phyloP scores from a whole-genome alignment of 2,888 invertebrate genomes.

The Ophion obscuratus region DNA sequence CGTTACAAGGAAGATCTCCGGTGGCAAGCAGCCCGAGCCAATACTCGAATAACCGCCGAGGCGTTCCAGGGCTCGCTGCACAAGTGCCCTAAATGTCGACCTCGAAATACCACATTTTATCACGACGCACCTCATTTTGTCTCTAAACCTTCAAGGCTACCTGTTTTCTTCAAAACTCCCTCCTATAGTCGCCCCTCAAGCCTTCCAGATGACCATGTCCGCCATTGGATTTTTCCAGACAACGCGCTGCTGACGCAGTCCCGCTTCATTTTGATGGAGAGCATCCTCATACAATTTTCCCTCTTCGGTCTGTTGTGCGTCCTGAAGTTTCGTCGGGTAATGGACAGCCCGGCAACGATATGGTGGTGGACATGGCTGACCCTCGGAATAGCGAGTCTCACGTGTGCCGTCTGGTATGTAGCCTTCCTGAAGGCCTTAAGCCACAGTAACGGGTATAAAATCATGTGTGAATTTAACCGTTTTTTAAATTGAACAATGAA shows the following conservation, averaged over 20 bases:
- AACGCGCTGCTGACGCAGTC: conserved; percentile 97
- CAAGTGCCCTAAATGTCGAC: too few species aligned
- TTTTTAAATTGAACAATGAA: too few species aligned
- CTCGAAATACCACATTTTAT: background rate
- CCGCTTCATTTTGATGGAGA: conserved; percentile 96
- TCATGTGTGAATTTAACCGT: too few species aligned
- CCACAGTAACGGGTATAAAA: background rate
- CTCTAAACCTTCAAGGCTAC: too few species aligned
- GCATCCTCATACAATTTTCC: conserved; percentile 94
- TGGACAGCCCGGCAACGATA: conserved; percentile 84
- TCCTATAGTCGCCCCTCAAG: background rate
- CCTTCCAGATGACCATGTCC: background rate
- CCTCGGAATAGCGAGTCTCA: conserved; percentile 87
- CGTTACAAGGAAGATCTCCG: too few species aligned
- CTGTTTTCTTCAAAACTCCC: too few species aligned
- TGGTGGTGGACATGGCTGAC: conserved; percentile 89
- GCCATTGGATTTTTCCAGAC: conserved; percentile 85
- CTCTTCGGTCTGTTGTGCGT: conserved; percentile 90
- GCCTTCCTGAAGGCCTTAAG: background rate
- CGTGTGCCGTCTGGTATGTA: conserved; percentile 89
- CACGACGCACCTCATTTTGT: background rate
- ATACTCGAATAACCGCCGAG: too few species aligned
- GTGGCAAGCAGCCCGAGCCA: too few species aligned
- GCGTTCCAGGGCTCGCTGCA: too few species aligned
- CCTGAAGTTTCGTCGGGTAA: conserved; percentile 85